Conservation (phyloP, 2,888 invertebrate genomes). For the Orthosia gothica region DNA sequence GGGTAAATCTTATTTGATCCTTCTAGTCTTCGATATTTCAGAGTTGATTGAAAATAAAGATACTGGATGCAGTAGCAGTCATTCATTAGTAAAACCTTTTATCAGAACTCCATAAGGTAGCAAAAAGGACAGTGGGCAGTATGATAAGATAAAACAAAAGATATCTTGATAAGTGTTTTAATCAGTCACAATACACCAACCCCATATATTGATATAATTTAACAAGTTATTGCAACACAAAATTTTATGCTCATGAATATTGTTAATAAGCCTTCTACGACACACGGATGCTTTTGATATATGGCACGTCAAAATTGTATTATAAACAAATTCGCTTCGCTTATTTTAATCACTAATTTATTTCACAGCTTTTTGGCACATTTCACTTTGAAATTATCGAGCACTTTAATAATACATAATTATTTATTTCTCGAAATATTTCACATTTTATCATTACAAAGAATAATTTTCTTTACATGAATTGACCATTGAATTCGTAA, state of each 20-base stretch:
- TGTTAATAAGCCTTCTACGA: slow-evolving; percentile 48
- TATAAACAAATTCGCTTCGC: slow-evolving; percentile 64
- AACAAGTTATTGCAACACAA: slow-evolving; percentile 48
- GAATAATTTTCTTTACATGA: slow-evolving; percentile 17
- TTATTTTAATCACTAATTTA: slow-evolving; percentile 63
- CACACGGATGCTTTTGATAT: slow-evolving; percentile 61
- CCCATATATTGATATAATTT: slow-evolving; percentile 46
- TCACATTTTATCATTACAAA: slow-evolving; percentile 18
- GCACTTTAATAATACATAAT: slow-evolving; percentile 37
- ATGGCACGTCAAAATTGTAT: slow-evolving; percentile 62
- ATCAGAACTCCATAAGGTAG: slow-evolving; percentile 50
- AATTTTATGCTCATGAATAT: slow-evolving; percentile 50
- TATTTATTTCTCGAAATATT: slow-evolving; percentile 50
- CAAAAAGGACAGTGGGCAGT: slow-evolving; percentile 4
- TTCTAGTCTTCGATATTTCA: background rate
- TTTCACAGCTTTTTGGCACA: slow-evolving; percentile 66
- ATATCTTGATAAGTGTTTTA: slow-evolving; percentile 43
- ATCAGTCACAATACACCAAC: slow-evolving; percentile 59
- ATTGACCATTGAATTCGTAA: slow-evolving; percentile 33
- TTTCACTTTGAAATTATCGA: slow-evolving; percentile 51
- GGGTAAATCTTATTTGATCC: background rate
- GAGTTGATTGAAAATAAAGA: background rate
- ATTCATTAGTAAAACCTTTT: slow-evolving; percentile 16
- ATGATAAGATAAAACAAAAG: slow-evolving; percentile 48
- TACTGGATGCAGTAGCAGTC: slow-evolving; percentile 12